Percentiles rank a stretch among this genome's conserved stretches.
phyloP scores from a whole-genome alignment of 2,113 vertebrate genomes.

The Pelodiscus sinensis region DNA sequence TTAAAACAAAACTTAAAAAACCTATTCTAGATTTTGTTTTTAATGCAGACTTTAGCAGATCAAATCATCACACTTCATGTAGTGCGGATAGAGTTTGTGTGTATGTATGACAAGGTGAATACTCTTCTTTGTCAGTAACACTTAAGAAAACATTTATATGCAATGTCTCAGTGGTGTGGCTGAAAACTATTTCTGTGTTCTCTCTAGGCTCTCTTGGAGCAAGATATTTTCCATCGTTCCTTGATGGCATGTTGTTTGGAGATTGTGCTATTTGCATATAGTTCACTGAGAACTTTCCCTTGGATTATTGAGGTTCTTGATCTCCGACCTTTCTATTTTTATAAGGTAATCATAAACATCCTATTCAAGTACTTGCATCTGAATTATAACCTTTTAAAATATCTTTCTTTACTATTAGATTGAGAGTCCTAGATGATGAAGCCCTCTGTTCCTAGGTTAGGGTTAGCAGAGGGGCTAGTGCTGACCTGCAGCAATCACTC shows the following conservation, averaged over 20 bases:
- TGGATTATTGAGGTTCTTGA: constrained; percentile 92
- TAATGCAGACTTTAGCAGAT: neutral
- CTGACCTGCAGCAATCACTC: neutral
- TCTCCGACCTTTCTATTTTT: constrained; percentile 92
- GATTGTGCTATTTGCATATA: constrained; percentile 95
- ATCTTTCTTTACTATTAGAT: rapidly evolving
- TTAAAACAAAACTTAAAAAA: neutral
- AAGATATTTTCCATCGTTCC: constrained; percentile 94
- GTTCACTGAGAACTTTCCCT: constrained; percentile 93
- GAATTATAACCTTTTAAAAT: neutral
- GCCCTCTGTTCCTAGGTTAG: neutral
- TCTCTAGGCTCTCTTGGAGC: constrained; percentile 89
- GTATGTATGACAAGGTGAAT: neutral
- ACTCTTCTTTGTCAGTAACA: neutral
- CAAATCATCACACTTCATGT: neutral
- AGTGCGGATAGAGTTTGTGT: neutral
- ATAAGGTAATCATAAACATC: constrained; percentile 85
- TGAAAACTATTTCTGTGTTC: neutral
- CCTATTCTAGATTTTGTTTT: neutral
- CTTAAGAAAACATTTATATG: neutral
- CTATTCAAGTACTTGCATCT: neutral
- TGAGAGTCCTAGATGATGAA: neutral
- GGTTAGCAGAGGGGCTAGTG: neutral
- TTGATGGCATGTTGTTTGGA: constrained; percentile 95
- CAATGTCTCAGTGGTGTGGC: neutral